A percentile compares a stretch with the other conserved stretches of the same genome.
phyloP scores from a whole-genome alignment of 2,113 vertebrate species.

The Onychostruthus taczanowskii region DNA sequence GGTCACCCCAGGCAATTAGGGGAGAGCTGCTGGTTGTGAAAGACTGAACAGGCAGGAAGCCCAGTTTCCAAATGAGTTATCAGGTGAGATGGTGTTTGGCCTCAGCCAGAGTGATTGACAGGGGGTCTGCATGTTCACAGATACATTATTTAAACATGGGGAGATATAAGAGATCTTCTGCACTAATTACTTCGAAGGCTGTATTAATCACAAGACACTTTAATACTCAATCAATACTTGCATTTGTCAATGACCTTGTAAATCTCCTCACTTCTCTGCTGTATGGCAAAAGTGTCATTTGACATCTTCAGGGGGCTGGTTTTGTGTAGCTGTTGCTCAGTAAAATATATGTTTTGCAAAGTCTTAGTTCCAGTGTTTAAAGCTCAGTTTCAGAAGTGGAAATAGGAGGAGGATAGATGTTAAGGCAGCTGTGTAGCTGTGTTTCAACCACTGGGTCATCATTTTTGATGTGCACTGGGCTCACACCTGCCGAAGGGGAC shows the following conservation, averaged over 20 bases:
- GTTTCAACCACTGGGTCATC: neutral
- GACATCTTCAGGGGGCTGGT: neutral
- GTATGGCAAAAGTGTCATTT: neutral
- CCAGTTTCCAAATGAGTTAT: slow-evolving; percentile 80
- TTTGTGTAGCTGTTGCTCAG: neutral
- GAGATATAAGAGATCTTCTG: slow-evolving; percentile 64
- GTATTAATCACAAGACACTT: slow-evolving; percentile 74
- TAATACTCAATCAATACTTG: slow-evolving; percentile 73
- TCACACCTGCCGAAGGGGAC: neutral
- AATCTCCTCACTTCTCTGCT: slow-evolving; percentile 57
- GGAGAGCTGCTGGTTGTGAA: slow-evolving; percentile 70
- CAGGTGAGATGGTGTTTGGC: slow-evolving; percentile 74
- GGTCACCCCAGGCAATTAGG: slow-evolving; percentile 77
- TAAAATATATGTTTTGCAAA: neutral
- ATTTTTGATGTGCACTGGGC: neutral
- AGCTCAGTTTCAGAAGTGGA: neutral
- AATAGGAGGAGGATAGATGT: neutral
- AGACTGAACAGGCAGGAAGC: slow-evolving; percentile 72
- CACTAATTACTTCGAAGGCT: slow-evolving; percentile 72
- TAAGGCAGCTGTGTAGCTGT: neutral
- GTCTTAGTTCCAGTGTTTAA: neutral
- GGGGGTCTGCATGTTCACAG: slow-evolving; percentile 58
- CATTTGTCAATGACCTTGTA: slow-evolving; percentile 71
- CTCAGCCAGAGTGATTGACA: slow-evolving; percentile 79
- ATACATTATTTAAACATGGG: slow-evolving; percentile 74